Conservation (phyloP, 2,113 vertebrate species). For the Lanius ludovicianus region DNA sequence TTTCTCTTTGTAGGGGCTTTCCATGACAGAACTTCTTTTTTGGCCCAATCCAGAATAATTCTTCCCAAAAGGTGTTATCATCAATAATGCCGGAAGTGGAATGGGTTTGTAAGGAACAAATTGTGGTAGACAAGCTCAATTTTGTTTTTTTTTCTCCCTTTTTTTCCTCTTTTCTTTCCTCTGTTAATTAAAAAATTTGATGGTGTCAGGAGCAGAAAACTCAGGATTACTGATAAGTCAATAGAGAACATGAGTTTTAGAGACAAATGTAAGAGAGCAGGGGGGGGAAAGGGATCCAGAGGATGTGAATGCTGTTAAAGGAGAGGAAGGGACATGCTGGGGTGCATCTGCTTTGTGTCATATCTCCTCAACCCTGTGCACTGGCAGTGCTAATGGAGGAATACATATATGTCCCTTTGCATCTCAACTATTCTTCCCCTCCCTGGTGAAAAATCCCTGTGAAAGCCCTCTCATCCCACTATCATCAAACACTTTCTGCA, state of each 20-base stretch:
- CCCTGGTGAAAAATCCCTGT: neutral
- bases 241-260: neutral
- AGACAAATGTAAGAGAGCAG: neutral
- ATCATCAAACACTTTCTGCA: neutral
- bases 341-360: neutral
- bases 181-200: neutral
- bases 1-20: neutral
- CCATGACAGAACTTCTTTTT: neutral
- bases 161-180: neutral
- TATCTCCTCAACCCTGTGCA: neutral
- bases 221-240: neutral
- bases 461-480: neutral
- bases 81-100: neutral
- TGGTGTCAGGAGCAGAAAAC: neutral
- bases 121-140: neutral
- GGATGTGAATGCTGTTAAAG: neutral
- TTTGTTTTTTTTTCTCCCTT: neutral
- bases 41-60: neutral
- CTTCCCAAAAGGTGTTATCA: neutral
- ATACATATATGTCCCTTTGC: neutral
- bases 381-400: neutral
- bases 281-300: fast-evolving
- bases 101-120: neutral
- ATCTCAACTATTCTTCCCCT: neutral
- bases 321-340: neutral